A percentile compares a stretch with the other conserved stretches of the same genome.
These are phyloP conservation scores for Cactoblastis cactorum DNA, from an alignment of 2,888 invertebrate genomes.

Conservation along the genomic window DNA sequence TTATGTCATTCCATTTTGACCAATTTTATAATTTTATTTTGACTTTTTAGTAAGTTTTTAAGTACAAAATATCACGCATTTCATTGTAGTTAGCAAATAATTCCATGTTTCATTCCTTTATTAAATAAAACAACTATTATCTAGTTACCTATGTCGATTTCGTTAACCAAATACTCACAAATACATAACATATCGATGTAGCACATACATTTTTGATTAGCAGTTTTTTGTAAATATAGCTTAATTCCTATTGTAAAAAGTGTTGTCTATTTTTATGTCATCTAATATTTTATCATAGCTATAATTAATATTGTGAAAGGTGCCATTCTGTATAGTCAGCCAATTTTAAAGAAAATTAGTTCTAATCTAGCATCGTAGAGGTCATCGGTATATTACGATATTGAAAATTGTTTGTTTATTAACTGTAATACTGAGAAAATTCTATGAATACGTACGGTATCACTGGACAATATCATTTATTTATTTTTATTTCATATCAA, in stretches of 20 bases:
- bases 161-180: slow-evolving; percentile 40
- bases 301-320: background rate
- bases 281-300: slow-evolving; percentile 20
- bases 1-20: slow-evolving; percentile 40
- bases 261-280: slow-evolving; percentile 41
- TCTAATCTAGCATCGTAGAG: no score
- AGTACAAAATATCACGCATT: slow-evolving; percentile 5
- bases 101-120: slow-evolving; percentile 17
- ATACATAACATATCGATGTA: slow-evolving; percentile 38
- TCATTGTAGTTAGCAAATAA: background rate
- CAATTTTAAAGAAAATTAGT: slow-evolving; percentile 2
- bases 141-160: slow-evolving; percentile 16
- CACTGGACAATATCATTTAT: no score
- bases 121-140: background rate
- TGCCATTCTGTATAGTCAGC: background rate
- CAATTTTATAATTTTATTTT: background rate
- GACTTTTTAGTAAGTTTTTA: background rate
- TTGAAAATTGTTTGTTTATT: no score
- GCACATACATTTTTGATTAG: slow-evolving; percentile 18
- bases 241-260: slow-evolving; percentile 30
- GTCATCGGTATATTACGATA: no score
- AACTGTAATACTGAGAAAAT: no score
- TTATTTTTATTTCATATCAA: no score
- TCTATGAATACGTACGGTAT: no score
- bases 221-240: slow-evolving; percentile 23